These are phyloP conservation scores for Eudyptes chrysolophus DNA, from an alignment of 2,113 vertebrate species.

Conservation along the genomic window DNA sequence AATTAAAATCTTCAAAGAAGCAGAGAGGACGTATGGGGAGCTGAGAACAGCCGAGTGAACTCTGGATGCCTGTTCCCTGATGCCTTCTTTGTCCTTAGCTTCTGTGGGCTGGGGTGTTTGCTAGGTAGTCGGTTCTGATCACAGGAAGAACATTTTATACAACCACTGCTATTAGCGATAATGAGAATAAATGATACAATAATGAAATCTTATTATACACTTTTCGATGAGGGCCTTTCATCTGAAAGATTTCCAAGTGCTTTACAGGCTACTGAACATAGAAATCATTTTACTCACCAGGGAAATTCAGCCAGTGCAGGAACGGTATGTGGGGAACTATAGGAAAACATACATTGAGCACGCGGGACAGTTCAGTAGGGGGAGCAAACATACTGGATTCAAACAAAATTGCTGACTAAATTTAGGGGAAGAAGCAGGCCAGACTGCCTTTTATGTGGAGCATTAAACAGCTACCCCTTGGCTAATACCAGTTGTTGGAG, in stretches of 20 bases:
- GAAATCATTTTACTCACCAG: constrained; percentile 8
- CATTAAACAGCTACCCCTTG: background rate
- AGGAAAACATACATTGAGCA: background rate
- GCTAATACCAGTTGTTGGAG: background rate
- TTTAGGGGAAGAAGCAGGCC: background rate
- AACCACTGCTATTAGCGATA: constrained; percentile 40
- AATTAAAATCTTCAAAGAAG: constrained; percentile 61
- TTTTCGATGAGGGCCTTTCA: constrained; percentile 44
- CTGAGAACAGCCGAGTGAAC: background rate
- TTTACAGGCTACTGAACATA: constrained; percentile 29
- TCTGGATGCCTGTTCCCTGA: background rate
- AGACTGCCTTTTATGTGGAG: background rate
- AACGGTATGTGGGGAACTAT: background rate
- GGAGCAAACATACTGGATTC: background rate
- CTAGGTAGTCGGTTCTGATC: constrained; percentile 1
- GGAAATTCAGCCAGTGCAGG: background rate
- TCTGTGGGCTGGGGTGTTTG: background rate
- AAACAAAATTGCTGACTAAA: background rate
- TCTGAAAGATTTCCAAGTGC: constrained; percentile 31
- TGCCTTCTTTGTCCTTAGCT: constrained; percentile 28
- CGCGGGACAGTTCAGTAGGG: background rate
- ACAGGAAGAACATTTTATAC: constrained; percentile 19
- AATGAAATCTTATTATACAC: constrained; percentile 36
- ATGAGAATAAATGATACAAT: constrained; percentile 59
- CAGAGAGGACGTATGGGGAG: background rate